Base-by-base conservation (phyloP, 2,888 invertebrate species). In the Chirona hameri region DNA sequence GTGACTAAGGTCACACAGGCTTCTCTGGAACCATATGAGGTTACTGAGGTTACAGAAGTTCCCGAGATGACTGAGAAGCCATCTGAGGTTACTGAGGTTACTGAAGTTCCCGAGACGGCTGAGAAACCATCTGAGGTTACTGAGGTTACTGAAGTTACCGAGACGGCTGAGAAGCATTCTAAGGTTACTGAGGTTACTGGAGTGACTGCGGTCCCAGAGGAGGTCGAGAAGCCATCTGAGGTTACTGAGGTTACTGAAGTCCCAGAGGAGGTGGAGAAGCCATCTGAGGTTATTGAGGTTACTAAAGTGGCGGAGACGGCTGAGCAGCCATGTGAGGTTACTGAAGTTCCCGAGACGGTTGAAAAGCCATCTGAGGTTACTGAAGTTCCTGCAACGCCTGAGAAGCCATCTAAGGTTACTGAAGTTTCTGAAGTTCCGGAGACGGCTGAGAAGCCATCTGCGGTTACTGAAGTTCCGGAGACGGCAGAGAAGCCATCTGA, bases 11-110 rank as follows among this genome's bases (percentile, higher is more conserved):
- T n/a, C 10, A 12, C n/a, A n/a, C n/a, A 82, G 39, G 60, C 52
- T 18, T 57, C 81, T 79, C 52, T 69, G 14, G 83, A 84, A 82
- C 79, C 60, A 76, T 79, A 65, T n/a, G 18, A 52, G 52, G 52
- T 18, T 15, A 18, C 27, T 18, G 72, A 72, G 3, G 46, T 52
- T 7, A 21, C 52, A 18, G 79, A 82, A 76, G 24, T 24, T 24
- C 24, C 21, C 21, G 60, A 7, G 24, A 24, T 18, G 60, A 18
- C 7, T 7, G 52, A 76, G 48, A 31, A 48, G 27, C 55, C 24
- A 24, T 10, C 7, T 27, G 52, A 52, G 57, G 52, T 55, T 80
- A 55, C 72, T 81, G 82, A n/a, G 29, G 52, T 1, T 9, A 52
- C 55, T 55, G 55, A 55, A 12, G 15, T 55, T 55, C 1, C 55